These are phyloP conservation scores for Exephanes ischioxanthus DNA, from an alignment of 2,888 invertebrate genomes.

Conservation along the genomic window DNA sequence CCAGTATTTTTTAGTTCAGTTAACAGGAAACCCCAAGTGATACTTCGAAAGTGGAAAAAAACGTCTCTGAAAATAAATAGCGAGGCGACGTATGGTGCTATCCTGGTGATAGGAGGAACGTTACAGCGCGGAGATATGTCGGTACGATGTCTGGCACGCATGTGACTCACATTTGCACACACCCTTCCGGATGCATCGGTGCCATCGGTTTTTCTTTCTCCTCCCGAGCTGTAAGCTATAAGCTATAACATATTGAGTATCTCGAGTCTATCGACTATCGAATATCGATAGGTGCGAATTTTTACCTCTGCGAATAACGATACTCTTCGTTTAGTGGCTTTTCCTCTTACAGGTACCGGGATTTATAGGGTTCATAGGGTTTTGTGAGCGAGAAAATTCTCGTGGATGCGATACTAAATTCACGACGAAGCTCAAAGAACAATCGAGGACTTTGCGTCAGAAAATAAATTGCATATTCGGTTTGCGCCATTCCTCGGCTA, in stretches of 20 bases:
- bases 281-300: conserved; percentile 67
- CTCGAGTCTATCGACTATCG: conserved; percentile 65
- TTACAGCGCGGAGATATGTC: conserved; percentile 59
- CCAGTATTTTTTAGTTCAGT: neutral
- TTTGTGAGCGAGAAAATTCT: conserved; percentile 39
- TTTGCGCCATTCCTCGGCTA: neutral
- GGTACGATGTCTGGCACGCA: conserved; percentile 66
- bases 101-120: conserved; percentile 39
- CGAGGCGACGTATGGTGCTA: conserved; percentile 35
- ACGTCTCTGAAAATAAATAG: conserved; percentile 53
- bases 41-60: conserved; percentile 32
- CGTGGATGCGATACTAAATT: conserved; percentile 39
- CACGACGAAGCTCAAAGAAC: neutral
- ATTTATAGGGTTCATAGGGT: conserved; percentile 42
- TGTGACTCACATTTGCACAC: conserved; percentile 59
- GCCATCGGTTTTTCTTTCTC: conserved; percentile 63
- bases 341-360: conserved; percentile 22
- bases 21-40: conserved; percentile 27
- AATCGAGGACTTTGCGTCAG: neutral
- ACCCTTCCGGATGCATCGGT: conserved; percentile 49
- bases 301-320: conserved; percentile 62
- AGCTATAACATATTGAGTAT: conserved; percentile 49
- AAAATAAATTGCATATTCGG: neutral
- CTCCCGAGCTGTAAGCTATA: conserved; percentile 12
- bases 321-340: conserved; percentile 33